A percentile compares a stretch with the other conserved stretches of the same genome.
Evolutionary conservation across 1,140 invertebrate species (phyloP).

Genomic region (Bathynomus jamesi): DNA sequence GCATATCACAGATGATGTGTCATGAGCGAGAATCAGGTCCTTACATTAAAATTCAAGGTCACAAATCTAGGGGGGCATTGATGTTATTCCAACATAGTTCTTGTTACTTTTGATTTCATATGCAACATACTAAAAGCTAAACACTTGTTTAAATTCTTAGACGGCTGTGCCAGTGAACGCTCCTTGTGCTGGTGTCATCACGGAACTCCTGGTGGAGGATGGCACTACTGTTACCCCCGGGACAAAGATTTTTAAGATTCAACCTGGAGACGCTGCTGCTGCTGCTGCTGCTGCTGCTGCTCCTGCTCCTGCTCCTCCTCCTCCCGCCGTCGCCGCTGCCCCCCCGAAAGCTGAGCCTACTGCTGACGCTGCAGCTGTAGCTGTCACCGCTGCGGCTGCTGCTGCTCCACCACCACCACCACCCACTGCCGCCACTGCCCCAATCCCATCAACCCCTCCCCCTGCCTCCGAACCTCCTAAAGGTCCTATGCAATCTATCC

Average conservation of each 20-base stretch:
- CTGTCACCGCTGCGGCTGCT: conserved; percentile 3
- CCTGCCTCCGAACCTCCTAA: conserved; percentile 44
- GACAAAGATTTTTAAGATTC: conserved; percentile 70
- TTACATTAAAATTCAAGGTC: too few species aligned
- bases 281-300: too few species aligned
- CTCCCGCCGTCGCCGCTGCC: conserved; percentile 8
- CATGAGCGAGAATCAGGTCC: too few species aligned
- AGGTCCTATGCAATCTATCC: conserved; percentile 42
- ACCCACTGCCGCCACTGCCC: conserved; percentile 41
- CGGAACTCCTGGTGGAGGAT: conserved; percentile 75
- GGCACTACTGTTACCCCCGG: conserved; percentile 85
- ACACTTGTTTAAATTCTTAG: too few species aligned
- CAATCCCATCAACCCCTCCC: conserved; percentile 45
- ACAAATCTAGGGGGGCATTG: too few species aligned
- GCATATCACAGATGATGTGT: too few species aligned
- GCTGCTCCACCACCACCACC: conserved; percentile 44
- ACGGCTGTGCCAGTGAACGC: conserved; percentile 89
- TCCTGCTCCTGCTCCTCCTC: conserved; percentile 12
- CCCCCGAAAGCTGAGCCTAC: conserved; percentile 21
- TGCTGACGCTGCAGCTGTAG: conserved; percentile 16
- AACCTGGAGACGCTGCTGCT: conserved; percentile 49
- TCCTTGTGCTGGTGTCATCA: conserved; percentile 75
- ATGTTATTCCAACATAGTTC: too few species aligned
- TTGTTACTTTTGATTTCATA: too few species aligned
- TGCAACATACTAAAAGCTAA: too few species aligned